Evolutionary conservation across 1,140 invertebrate genomes (phyloP).

Genomic region (Zophobas atratus): DNA sequence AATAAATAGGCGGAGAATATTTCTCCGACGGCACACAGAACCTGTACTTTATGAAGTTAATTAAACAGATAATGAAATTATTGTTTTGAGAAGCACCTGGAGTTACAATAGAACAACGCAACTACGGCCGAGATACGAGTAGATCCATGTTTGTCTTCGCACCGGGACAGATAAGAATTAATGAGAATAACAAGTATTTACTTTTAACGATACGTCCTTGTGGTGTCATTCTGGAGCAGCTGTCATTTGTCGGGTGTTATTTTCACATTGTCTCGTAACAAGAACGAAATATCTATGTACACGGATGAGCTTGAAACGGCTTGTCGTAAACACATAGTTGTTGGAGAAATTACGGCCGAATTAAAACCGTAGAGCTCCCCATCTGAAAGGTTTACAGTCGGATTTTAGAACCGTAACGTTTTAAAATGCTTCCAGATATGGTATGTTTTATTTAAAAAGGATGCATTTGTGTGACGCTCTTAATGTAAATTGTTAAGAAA

Average conservation of each 20-base stretch:
- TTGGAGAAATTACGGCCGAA: constrained; percentile 28
- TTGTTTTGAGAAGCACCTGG: constrained; percentile 33
- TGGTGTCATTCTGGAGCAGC: constrained; percentile 12
- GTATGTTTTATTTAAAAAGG: constrained; percentile 21
- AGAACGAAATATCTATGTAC: constrained; percentile 24
- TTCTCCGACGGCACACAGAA: too few species aligned
- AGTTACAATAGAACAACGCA: constrained; percentile 23
- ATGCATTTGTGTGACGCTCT: constrained; percentile 15
- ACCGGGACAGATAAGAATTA: constrained; percentile 48
- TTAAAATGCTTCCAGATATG: constrained; percentile 16
- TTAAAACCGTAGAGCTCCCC: constrained; percentile 12
- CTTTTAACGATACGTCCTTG: constrained; percentile 46
- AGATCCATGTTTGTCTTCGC: constrained; percentile 11
- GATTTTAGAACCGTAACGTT: constrained; percentile 27
- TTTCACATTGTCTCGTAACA: constrained; percentile 24
- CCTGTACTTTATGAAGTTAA: neutral
- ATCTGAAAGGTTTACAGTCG: constrained; percentile 28
- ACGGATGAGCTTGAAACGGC: constrained; percentile 7
- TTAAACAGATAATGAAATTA: constrained; percentile 10
- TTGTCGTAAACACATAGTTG: constrained; percentile 34
- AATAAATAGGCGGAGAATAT: too few species aligned
- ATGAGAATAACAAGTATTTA: constrained; percentile 52
- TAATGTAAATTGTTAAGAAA: constrained; percentile 17
- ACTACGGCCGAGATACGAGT: constrained; percentile 6
- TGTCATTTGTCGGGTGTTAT: constrained; percentile 20